Conservation (phyloP, 1,140 invertebrate genomes). For the Eueides isabella region DNA sequence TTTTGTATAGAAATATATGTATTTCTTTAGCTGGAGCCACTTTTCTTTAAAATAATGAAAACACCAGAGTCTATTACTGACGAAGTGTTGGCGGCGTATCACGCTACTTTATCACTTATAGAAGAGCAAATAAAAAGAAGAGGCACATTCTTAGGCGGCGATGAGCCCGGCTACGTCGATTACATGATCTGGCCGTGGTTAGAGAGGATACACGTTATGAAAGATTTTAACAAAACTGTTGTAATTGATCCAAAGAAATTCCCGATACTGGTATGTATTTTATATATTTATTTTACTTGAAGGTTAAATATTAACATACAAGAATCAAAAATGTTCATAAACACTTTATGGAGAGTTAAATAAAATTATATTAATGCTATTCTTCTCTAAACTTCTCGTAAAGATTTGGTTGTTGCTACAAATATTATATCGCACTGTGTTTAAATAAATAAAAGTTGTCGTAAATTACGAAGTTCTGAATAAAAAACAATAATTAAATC, state of each 20-base stretch:
- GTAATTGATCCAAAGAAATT: slow-evolving; percentile 53
- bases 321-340: too few species aligned
- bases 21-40: neutral
- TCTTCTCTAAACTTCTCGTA: too few species aligned
- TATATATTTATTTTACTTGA: neutral
- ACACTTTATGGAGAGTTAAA: neutral
- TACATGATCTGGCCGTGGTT: slow-evolving; percentile 96
- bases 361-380: neutral
- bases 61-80: slow-evolving; percentile 53
- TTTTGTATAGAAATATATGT: too few species aligned
- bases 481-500: too few species aligned
- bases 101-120: slow-evolving; percentile 49
- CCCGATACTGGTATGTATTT: slow-evolving; percentile 56
- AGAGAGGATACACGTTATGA: slow-evolving; percentile 84
- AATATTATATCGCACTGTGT: too few species aligned
- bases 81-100: slow-evolving; percentile 50
- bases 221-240: slow-evolving; percentile 41
- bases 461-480: too few species aligned
- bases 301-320: too few species aligned
- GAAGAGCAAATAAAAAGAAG: slow-evolving; percentile 81
- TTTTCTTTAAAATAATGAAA: slow-evolving; percentile 53
- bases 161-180: slow-evolving; percentile 90
- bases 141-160: slow-evolving; percentile 87
- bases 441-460: neutral
- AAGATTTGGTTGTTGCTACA: too few species aligned